Percentiles rank a stretch among this genome's conserved stretches.
Conservation (phyloP, 2,113 vertebrate genomes). For the Pseudolaguvia tuberculata region DNA sequence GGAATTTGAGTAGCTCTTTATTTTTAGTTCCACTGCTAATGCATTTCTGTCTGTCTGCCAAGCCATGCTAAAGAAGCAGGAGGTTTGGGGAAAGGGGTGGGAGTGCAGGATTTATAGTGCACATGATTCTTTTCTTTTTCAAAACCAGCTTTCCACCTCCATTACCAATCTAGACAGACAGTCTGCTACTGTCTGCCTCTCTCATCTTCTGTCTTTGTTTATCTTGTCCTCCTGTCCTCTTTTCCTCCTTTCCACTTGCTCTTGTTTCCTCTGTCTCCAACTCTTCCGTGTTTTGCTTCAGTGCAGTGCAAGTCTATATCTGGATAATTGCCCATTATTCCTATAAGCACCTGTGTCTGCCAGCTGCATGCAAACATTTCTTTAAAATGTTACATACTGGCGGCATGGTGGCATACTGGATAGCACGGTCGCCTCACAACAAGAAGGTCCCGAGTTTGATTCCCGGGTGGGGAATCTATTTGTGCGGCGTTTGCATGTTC, state of each 20-base stretch:
- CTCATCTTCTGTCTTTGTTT: constrained; percentile 24
- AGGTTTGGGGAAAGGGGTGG: constrained; percentile 11
- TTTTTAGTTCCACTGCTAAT: constrained; percentile 42
- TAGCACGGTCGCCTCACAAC: too few relatives aligned
- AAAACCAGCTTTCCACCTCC: constrained; percentile 43
- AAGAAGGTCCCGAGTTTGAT: too few relatives aligned
- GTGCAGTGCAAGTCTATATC: constrained; percentile 32
- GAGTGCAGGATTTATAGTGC: constrained; percentile 6
- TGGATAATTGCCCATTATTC: constrained; percentile 42
- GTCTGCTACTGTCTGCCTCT: constrained; percentile 4
- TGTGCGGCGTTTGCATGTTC: too few relatives aligned
- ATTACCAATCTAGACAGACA: constrained; percentile 39
- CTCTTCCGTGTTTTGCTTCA: constrained; percentile 1
- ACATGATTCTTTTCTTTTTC: constrained; percentile 24
- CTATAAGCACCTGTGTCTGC: constrained; percentile 37
- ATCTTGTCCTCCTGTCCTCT: neutral
- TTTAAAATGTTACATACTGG: neutral
- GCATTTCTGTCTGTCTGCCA: constrained; percentile 38
- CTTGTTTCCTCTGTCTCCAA: neutral
- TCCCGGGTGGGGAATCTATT: too few relatives aligned
- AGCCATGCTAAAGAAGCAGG: constrained; percentile 32
- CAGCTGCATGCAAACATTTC: constrained; percentile 9
- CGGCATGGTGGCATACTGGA: too few relatives aligned
- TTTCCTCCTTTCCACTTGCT: constrained; percentile 1
- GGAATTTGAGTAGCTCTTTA: constrained; percentile 37